These are phyloP conservation scores for Drosophila leonis DNA, from an alignment of 2,888 invertebrate genomes.

Conservation along the genomic window DNA sequence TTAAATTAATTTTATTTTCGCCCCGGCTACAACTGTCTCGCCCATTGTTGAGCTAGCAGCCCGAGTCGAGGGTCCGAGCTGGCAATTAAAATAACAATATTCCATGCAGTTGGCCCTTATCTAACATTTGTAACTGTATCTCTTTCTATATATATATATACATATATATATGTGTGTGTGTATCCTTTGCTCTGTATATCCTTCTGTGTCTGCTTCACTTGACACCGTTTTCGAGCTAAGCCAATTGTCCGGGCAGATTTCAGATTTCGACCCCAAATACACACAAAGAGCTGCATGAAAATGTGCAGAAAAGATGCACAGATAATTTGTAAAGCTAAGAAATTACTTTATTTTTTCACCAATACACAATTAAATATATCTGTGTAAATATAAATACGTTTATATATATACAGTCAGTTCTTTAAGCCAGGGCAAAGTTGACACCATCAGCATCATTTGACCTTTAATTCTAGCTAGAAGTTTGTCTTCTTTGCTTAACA, in stretches of 20 bases:
- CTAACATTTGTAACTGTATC: conserved; percentile 21
- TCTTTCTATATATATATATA: background rate
- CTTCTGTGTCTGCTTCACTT: conserved; percentile 35
- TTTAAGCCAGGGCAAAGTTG: conserved; percentile 18
- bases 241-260: conserved; percentile 44
- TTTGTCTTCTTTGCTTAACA: background rate
- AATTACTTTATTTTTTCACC: conserved; percentile 3
- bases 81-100: conserved; percentile 80
- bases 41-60: conserved; percentile 45
- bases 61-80: conserved; percentile 56
- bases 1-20: conserved; percentile 82
- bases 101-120: conserved; percentile 57
- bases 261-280: conserved; percentile 25
- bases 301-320: conserved; percentile 51
- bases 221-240: conserved; percentile 37
- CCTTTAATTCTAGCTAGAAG: background rate
- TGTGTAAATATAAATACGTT: background rate
- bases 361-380: conserved; percentile 10
- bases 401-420: background rate
- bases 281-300: conserved; percentile 28
- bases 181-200: background rate
- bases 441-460: conserved; percentile 17
- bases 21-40: conserved; percentile 46
- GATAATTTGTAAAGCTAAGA: conserved; percentile 41
- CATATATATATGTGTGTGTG: background rate